Evolutionary conservation across 1,140 invertebrate genomes (phyloP).

Genomic region (Oscheius sp.): DNA sequence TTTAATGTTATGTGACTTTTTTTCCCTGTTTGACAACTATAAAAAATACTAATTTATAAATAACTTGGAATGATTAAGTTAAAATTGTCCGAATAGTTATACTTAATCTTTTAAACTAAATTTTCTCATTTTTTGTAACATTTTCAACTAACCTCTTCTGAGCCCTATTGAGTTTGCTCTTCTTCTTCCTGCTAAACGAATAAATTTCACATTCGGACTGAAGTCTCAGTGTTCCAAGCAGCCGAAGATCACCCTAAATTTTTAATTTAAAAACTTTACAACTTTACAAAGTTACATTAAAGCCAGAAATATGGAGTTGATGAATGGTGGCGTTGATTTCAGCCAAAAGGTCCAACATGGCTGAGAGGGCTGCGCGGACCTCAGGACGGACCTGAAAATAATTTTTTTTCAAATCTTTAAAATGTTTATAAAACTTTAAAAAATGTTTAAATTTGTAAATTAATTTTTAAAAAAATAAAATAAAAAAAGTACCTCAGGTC

Average conservation of each 20-base stretch:
- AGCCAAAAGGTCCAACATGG: constrained; percentile 56
- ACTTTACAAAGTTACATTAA: constrained; percentile 45
- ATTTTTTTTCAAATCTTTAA: background rate
- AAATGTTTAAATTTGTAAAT: background rate
- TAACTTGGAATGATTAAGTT: background rate
- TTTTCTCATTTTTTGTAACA: too few species aligned
- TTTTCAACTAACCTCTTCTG: constrained; percentile 24
- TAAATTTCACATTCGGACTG: constrained; percentile 58
- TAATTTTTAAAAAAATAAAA: background rate
- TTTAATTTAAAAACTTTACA: background rate
- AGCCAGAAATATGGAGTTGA: constrained; percentile 59
- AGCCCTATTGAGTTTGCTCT: constrained; percentile 10
- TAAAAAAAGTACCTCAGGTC: constrained; percentile 44
- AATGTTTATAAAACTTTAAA: too few species aligned
- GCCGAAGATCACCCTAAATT: constrained; percentile 52
- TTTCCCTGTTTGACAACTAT: too few species aligned
- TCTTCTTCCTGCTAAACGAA: constrained; percentile 48
- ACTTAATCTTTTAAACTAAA: background rate
- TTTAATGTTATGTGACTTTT: too few species aligned
- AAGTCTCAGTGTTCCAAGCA: constrained; percentile 52
- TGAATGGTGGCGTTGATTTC: constrained; percentile 59
- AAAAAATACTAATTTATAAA: too few species aligned
- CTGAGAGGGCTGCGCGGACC: constrained; percentile 12
- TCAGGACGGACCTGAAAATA: constrained; percentile 22
- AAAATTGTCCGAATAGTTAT: background rate